Evolutionary conservation across 2,797 vertebrate species (phyloP).

Genomic region (Aldrovandia affinis): DNA sequence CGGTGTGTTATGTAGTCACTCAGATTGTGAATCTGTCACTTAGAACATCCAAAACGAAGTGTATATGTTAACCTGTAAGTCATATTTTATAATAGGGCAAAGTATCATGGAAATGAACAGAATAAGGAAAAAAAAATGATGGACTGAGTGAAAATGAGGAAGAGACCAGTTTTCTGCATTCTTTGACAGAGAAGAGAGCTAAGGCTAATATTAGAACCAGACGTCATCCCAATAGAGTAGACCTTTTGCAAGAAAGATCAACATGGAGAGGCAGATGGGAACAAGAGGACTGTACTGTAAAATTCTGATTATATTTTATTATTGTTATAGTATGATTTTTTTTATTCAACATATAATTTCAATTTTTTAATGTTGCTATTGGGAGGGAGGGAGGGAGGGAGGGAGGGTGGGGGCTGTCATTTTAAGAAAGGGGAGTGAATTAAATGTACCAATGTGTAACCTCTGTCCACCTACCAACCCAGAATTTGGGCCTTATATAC

Average conservation of each 20-base stretch:
- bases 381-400: slow-evolving; percentile 67
- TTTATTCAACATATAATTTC: slow-evolving; percentile 69
- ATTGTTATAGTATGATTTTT: slow-evolving; percentile 70
- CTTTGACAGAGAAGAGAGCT: neutral
- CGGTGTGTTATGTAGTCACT: slow-evolving; percentile 68
- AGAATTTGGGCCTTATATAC: slow-evolving; percentile 65
- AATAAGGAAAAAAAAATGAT: slow-evolving; percentile 25
- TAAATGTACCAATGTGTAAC: slow-evolving; percentile 78
- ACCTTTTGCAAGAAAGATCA: slow-evolving; percentile 77
- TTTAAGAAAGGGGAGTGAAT: slow-evolving; percentile 71
- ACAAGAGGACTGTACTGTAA: slow-evolving; percentile 76
- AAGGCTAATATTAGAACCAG: slow-evolving; percentile 16
- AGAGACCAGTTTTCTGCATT: slow-evolving; percentile 7
- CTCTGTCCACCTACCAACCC: slow-evolving; percentile 75
- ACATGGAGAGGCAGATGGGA: slow-evolving; percentile 62
- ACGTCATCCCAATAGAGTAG: slow-evolving; percentile 52
- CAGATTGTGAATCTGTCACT: slow-evolving; percentile 75
- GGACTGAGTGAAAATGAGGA: neutral
- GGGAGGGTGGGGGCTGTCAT: slow-evolving; percentile 70
- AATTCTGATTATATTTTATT: slow-evolving; percentile 71
- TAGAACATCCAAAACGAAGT: slow-evolving; percentile 70
- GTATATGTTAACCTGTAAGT: slow-evolving; percentile 59
- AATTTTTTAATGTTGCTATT: slow-evolving; percentile 76
- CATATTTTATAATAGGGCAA: slow-evolving; percentile 63
- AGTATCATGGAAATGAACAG: slow-evolving; percentile 47